These are phyloP conservation scores for Sebastes taczanowskii DNA, from an alignment of 2,797 vertebrate genomes.

Conservation along the genomic window DNA sequence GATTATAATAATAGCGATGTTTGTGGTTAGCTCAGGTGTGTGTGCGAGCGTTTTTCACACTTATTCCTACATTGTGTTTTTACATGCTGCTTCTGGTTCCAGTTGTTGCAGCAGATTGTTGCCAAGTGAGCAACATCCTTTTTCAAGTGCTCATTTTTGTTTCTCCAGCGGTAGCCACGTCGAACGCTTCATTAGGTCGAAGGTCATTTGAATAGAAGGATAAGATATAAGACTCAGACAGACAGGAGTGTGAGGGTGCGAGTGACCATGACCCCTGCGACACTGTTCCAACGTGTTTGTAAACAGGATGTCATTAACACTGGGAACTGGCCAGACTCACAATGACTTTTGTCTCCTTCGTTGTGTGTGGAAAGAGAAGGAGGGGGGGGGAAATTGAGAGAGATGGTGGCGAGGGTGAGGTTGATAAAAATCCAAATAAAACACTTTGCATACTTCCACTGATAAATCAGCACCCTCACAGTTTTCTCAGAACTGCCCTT, in stretches of 20 bases:
- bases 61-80: slow-evolving; percentile 25
- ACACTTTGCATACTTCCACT: slow-evolving; percentile 55
- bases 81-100: background rate
- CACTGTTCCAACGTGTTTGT: slow-evolving; percentile 91
- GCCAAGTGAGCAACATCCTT: slow-evolving; percentile 17
- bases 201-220: slow-evolving; percentile 77
- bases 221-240: slow-evolving; percentile 68
- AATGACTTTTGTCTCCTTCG: slow-evolving; percentile 72
- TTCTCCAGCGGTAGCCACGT: slow-evolving; percentile 1
- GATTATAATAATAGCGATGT: slow-evolving; percentile 62
- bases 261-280: slow-evolving; percentile 91
- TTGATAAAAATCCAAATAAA: slow-evolving; percentile 69
- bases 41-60: background rate
- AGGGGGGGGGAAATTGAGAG: background rate
- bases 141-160: background rate
- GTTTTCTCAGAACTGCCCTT: slow-evolving; percentile 53
- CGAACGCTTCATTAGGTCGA: slow-evolving; percentile 58
- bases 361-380: slow-evolving; percentile 7
- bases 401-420: background rate
- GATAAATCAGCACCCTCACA: slow-evolving; percentile 67
- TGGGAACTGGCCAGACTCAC: slow-evolving; percentile 87
- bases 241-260: slow-evolving; percentile 72
- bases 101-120: background rate
- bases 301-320: slow-evolving; percentile 99
- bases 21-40: slow-evolving; percentile 13